Evolutionary conservation across 2,113 vertebrate species (phyloP), one percentile per base, ranked within the genome.

Genomic region (Pituophis catenifer): DNA sequence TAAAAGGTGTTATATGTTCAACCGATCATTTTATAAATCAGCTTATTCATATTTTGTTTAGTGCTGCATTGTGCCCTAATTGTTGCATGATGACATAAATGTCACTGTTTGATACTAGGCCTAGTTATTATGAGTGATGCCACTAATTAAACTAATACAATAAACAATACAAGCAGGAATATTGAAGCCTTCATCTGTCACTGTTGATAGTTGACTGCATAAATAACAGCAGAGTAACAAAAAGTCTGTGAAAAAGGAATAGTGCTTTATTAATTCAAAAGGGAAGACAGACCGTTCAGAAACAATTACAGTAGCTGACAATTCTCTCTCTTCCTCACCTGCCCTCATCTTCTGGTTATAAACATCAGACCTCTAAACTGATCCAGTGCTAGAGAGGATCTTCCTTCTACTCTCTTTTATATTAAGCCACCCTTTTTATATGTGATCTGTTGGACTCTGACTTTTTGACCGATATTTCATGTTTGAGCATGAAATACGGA

Each of bases 101-200:
- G 90, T 94, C 94, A 94, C 38, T 91, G 70, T 11, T 96, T 54
- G 55, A 33, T 92, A 52, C 12, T 86, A 88, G 50, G 52, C 13
- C 15, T 94, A 65, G 90, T 95, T 95, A 93, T 95, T 95, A 94
- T 94, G 89, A 96, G 90, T 93, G 85, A 90, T 91, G 91, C 13
- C 90, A 8, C 54, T 95, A 96, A 96, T 95, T 96, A 95, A 91
- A 52, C 44, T 94, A 95, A 93, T 93, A 91, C 0, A 90, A 90
- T 92, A 94, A 91, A 90, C 48, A 95, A 95, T 92, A 95, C 62
- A 92, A 96, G 89, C 62, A 90, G 81, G 94, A 94, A 92, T 50
- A 94, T 89, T 91, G 95, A 26, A 92, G 89, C 19, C 54, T 93
- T 94, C 89, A 94, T 26, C 29, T 95, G 92, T 95, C 90, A 93